These are phyloP conservation scores for Congeria kusceri DNA, from an alignment of 2,888 invertebrate genomes.

Conservation along the genomic window DNA sequence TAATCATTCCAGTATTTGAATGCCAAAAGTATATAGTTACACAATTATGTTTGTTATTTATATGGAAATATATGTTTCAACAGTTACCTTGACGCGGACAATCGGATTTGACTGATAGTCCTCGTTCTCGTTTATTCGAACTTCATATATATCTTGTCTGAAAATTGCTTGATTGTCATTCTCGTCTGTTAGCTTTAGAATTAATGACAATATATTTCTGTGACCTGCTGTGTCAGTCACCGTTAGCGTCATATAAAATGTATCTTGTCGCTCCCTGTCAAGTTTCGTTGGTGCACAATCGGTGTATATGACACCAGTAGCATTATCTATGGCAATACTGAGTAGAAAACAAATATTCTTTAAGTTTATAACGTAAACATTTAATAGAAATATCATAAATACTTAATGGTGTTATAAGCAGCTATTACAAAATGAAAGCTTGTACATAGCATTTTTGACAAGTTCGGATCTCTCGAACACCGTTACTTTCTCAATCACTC, in stretches of 20 bases:
- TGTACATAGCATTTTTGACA: too few relatives aligned
- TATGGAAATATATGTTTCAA: too few relatives aligned
- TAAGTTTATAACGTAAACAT: constrained; percentile 9
- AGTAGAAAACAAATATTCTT: too few relatives aligned
- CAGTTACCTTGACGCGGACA: background rate
- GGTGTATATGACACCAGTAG: constrained; percentile 16
- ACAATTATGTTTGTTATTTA: too few relatives aligned
- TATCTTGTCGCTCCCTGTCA: constrained; percentile 21
- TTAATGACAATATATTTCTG: constrained; percentile 2
- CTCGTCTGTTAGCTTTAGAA: constrained; percentile 12
- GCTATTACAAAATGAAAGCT: background rate
- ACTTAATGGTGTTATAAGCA: too few relatives aligned
- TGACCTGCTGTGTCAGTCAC: constrained; percentile 8
- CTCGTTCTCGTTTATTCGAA: constrained; percentile 17
- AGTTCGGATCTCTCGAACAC: too few relatives aligned
- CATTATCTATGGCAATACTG: constrained; percentile 16
- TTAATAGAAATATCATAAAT: constrained; percentile 5
- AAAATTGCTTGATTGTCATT: constrained; percentile 37
- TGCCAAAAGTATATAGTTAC: too few relatives aligned
- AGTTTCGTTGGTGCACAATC: background rate
- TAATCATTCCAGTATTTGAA: too few relatives aligned
- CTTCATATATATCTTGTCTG: background rate
- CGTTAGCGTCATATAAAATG: constrained; percentile 13
- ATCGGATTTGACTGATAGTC: constrained; percentile 1
- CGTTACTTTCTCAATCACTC: constrained; percentile 16